Evolutionary conservation across 2,797 vertebrate genomes (phyloP), one percentile per base, ranked within the genome.

Genomic region (Sebastes iracundus): DNA sequence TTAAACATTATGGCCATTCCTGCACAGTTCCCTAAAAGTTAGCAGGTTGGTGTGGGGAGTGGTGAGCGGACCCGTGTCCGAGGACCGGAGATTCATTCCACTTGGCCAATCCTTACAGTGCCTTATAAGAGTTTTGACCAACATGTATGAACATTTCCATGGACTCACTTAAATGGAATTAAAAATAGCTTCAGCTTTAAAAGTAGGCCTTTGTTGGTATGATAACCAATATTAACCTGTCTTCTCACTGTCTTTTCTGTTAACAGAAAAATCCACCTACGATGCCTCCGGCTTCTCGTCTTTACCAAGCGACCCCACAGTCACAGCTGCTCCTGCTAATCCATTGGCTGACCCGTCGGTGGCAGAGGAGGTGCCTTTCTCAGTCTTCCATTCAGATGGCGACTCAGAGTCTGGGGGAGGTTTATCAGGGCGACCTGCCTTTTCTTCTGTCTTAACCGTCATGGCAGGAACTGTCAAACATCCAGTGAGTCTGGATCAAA

Each of bases 311-410:
- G 95, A 96, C 90, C 89, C 94, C 59, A 87, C 95, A 87, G 88
- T 93, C 92, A 90, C 2, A 85, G 81, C 90, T 68, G 92, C 92
- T 94, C 92, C 94, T 79, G 90, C 86, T 81, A 91, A 67, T 84
- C 80, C 96, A 49, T 92, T 95, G 95, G 95, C 95, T 85, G 95
- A 95, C 93, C 92, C 93, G 94, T 94, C 95, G 83, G 95, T 94
- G 90, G 90, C 87, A 28, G 95, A 96, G 91, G 93, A 94, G 70
- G 94, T 92, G 92, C 93, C 96, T 93, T 94, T 95, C 72, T 94
- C 94, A 4, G 82, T 89, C 58, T 79, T 89, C 88, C 96, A 93
- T 66, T 87, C 92, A 53, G 90, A 90, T 72, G 88, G 84, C 46
- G 84, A 91, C 71, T 86, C 84, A 38, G 87, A 84, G 25, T 87